Evolutionary conservation across 1,140 invertebrate species (phyloP).

Genomic region (Teleopsis dalmanni): DNA sequence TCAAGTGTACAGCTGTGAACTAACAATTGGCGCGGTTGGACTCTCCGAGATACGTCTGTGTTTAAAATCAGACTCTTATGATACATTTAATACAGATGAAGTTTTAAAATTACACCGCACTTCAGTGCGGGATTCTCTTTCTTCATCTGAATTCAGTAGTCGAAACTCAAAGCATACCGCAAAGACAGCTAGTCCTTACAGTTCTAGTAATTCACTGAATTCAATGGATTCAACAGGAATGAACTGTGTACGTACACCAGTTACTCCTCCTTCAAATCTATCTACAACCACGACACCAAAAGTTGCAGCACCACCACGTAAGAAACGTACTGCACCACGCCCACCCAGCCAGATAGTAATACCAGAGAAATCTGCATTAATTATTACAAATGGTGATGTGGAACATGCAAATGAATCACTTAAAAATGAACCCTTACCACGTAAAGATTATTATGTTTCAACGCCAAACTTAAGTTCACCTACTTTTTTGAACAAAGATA

Average conservation of each 20-base stretch:
- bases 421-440: no score
- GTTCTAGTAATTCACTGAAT: slow-evolving; percentile 41
- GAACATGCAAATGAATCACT: slow-evolving; percentile 5
- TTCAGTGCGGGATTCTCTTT: slow-evolving; percentile 31
- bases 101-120: slow-evolving; percentile 40
- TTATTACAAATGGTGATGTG: slow-evolving; percentile 15
- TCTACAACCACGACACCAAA: slow-evolving; percentile 3
- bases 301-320: slow-evolving; percentile 28
- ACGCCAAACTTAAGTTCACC: slow-evolving; percentile 31
- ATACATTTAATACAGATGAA: slow-evolving; percentile 36
- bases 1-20: slow-evolving; percentile 42
- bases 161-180: slow-evolving; percentile 39
- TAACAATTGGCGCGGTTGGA: slow-evolving; percentile 41
- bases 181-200: slow-evolving; percentile 42
- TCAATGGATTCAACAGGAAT: slow-evolving; percentile 42
- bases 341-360: slow-evolving; percentile 38
- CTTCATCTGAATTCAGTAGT: slow-evolving; percentile 42
- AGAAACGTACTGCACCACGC: slow-evolving; percentile 37
- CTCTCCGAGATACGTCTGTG: slow-evolving; percentile 40
- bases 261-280: slow-evolving; percentile 18
- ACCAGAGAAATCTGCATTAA: slow-evolving; percentile 28
- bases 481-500: neutral
- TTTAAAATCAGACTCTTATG: slow-evolving; percentile 39
- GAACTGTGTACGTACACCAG: slow-evolving; percentile 32
- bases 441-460: slow-evolving; percentile 34